Conservation (phyloP, 30 jellyfish, hydroid and myxozoan species). For the Morbakka virulenta region DNA sequence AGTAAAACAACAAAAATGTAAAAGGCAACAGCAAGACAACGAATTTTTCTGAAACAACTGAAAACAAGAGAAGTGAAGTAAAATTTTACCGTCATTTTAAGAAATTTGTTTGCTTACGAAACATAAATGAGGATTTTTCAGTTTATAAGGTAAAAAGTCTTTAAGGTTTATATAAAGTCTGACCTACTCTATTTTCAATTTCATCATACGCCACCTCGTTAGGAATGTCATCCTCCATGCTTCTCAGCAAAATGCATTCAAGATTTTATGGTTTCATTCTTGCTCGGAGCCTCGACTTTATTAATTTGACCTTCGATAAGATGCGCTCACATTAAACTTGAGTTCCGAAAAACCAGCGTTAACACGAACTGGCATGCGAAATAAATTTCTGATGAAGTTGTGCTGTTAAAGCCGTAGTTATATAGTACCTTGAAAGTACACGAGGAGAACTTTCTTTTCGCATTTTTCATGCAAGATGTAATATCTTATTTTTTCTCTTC, state of each 20-base stretch:
- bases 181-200: constrained; percentile 15
- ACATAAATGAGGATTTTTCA: too few species aligned
- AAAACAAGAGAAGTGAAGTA: too few species aligned
- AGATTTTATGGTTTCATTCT: constrained; percentile 2
- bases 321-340: constrained; percentile 8
- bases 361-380: not conserved
- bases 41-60: too few species aligned
- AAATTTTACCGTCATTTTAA: too few species aligned
- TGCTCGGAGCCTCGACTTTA: constrained; percentile 13
- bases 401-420: constrained; percentile 6
- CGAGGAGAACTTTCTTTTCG: constrained; percentile 1
- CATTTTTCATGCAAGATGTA: too few species aligned
- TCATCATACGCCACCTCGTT: not conserved
- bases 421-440: constrained; percentile 31
- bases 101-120: too few species aligned
- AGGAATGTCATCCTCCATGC: constrained; percentile 12
- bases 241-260: constrained; percentile 21
- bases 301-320: not conserved
- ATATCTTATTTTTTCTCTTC: too few species aligned
- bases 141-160: too few species aligned
- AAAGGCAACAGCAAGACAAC: too few species aligned
- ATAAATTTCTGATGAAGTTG: constrained; percentile 5
- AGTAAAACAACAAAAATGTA: too few species aligned
- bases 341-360: constrained; percentile 1
- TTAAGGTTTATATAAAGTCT: not conserved